Conservation (phyloP, 2,797 vertebrate genomes). For the Prunella strophiata region DNA sequence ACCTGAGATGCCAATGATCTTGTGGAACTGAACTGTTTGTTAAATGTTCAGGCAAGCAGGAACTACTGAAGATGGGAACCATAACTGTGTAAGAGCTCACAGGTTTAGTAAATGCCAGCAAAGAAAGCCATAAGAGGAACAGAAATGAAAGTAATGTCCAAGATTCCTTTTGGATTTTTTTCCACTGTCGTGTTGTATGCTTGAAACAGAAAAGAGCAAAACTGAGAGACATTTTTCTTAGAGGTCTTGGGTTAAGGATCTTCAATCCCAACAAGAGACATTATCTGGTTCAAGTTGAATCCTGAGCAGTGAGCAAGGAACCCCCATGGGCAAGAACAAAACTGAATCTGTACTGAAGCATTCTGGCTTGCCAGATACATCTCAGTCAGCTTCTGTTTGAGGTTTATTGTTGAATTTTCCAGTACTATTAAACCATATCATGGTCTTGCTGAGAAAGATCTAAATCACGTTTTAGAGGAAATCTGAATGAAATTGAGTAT, state of each 20-base stretch:
- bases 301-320: not conserved
- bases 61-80: not conserved
- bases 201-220: not conserved
- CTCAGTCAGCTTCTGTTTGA: not conserved
- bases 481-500: not conserved
- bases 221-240: not conserved
- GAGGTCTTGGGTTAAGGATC: not conserved
- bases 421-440: not conserved
- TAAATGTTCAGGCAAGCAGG: not conserved
- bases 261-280: accelerated
- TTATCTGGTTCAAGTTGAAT: not conserved
- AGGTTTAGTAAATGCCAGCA: not conserved
- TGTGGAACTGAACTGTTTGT: not conserved
- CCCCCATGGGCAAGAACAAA: not conserved
- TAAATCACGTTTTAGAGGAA: not conserved
- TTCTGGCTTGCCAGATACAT: not conserved
- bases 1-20: not conserved
- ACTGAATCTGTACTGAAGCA: not conserved
- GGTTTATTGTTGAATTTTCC: not conserved
- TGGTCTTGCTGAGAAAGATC: not conserved
- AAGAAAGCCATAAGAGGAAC: not conserved
- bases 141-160: not conserved
- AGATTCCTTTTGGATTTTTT: not conserved
- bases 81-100: not conserved
- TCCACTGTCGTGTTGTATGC: accelerated